These are phyloP conservation scores for Plagodis pulveraria DNA, from an alignment of 2,888 invertebrate genomes.

Conservation along the genomic window DNA sequence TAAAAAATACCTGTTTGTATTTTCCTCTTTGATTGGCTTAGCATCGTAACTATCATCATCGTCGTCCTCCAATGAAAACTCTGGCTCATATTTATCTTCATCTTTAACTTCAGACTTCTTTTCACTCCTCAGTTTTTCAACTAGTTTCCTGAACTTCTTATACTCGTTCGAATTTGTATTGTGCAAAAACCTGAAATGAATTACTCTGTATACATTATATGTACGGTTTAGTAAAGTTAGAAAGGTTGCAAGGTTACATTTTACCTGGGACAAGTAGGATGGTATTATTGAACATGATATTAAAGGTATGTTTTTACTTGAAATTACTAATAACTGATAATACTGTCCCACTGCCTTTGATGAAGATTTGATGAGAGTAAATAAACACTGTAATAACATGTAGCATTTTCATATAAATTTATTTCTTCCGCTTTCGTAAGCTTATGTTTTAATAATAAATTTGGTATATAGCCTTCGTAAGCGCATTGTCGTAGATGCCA, in stretches of 20 bases:
- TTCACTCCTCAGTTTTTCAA: conserved; percentile 60
- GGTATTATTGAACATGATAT: conserved; percentile 12
- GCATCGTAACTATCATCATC: conserved; percentile 80
- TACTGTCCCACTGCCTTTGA: conserved; percentile 39
- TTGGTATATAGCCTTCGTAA: too few relatives aligned
- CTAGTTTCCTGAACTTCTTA: conserved; percentile 75
- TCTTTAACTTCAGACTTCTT: conserved; percentile 70
- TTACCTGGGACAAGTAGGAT: conserved; percentile 54
- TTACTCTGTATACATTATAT: conserved; percentile 41
- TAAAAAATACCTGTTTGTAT: conserved; percentile 59
- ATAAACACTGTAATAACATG: conserved; percentile 11
- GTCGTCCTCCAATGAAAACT: conserved; percentile 79
- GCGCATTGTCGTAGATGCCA: too few relatives aligned
- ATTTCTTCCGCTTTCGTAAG: not conserved
- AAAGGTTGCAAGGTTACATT: conserved; percentile 58
- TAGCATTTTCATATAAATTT: not conserved
- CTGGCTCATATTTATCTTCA: conserved; percentile 82
- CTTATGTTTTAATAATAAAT: too few relatives aligned
- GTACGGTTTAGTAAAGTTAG: conserved; percentile 48
- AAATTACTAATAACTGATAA: conserved; percentile 2
- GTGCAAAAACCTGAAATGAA: conserved; percentile 78
- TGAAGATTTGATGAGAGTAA: conserved; percentile 35
- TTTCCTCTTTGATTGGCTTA: conserved; percentile 66
- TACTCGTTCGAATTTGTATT: conserved; percentile 75
- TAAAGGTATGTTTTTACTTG: not conserved